Conservation (phyloP, 2,888 invertebrate genomes). For the Melieria omissa region DNA sequence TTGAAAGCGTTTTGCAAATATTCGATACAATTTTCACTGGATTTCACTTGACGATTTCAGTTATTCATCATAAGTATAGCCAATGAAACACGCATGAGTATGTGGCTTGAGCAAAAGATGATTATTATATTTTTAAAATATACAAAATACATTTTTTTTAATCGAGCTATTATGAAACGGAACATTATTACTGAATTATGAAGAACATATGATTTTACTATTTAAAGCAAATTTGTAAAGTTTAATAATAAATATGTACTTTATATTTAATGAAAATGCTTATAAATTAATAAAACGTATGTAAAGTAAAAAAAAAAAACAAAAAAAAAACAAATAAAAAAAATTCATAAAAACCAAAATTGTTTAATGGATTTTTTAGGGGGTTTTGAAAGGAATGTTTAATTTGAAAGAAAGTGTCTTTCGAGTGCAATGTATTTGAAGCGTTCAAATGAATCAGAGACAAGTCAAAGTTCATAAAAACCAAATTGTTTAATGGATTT, state of each 20-base stretch:
- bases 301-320: conserved; percentile 54
- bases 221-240: conserved; percentile 40
- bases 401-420: too few species aligned
- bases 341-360: neutral
- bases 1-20: too few species aligned
- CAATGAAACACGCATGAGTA: neutral
- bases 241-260: conserved; percentile 50
- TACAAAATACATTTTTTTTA: neutral
- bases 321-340: conserved; percentile 28
- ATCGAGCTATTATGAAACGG: conserved; percentile 2
- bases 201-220: conserved; percentile 44
- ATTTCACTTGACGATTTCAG: too few species aligned
- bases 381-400: too few species aligned
- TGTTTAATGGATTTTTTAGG: too few species aligned
- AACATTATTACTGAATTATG: conserved; percentile 40
- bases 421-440: too few species aligned
- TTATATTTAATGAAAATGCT: conserved; percentile 54
- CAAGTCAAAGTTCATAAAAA: too few species aligned
- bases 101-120: neutral
- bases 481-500: too few species aligned
- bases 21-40: too few species aligned
- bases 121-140: conserved; percentile 14
- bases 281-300: conserved; percentile 59
- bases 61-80: neutral
- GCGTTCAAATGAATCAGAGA: too few species aligned